Conservation (phyloP, 37 sponge, comb jelly and placozoan species). For the Ephydatia muelleri region DNA sequence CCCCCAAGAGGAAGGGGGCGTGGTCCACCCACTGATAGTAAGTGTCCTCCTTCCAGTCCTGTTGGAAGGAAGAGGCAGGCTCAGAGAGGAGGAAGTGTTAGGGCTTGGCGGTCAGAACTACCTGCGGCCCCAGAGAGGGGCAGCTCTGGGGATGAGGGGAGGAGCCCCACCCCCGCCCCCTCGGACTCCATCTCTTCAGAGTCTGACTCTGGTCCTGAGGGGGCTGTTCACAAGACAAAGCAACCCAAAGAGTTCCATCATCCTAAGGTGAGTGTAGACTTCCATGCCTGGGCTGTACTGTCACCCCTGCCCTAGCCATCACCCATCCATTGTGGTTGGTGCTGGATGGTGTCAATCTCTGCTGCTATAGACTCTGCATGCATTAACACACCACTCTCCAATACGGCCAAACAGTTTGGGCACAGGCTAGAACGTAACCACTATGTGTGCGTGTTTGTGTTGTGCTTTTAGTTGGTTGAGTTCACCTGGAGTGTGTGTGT, state of each 20-base stretch:
- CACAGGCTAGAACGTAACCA: too few relatives aligned
- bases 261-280: background rate
- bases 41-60: too few relatives aligned
- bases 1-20: background rate
- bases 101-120: background rate
- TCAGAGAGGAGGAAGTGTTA: too few relatives aligned
- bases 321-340: too few relatives aligned
- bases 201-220: background rate
- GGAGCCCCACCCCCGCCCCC: background rate
- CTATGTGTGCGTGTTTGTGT: slow-evolving; percentile 6
- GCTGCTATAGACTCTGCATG: too few relatives aligned
- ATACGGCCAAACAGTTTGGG: too few relatives aligned
- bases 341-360: too few relatives aligned
- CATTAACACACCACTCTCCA: too few relatives aligned
- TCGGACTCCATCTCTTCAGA: background rate
- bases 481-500: background rate
- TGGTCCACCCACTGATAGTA: too few relatives aligned
- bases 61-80: too few relatives aligned
- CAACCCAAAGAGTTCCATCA: background rate
- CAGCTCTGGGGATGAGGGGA: background rate
- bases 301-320: too few relatives aligned
- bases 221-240: background rate
- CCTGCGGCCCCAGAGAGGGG: background rate
- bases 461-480: background rate
- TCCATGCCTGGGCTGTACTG: background rate